These are phyloP conservation scores for Nibea albiflora DNA, from an alignment of 2,113 vertebrate genomes.

Conservation along the genomic window DNA sequence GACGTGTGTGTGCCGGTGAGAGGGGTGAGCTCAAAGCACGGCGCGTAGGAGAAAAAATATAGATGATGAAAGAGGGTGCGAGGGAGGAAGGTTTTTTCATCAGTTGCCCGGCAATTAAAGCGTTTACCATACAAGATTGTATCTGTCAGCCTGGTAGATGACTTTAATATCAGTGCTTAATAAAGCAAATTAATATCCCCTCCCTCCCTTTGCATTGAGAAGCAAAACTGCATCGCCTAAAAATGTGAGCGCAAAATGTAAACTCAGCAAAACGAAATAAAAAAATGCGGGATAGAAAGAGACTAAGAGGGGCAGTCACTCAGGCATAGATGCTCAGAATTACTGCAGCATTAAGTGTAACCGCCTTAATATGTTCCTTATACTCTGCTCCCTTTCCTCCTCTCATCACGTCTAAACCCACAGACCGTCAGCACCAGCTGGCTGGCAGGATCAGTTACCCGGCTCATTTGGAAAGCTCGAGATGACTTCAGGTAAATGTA, in stretches of 20 bases:
- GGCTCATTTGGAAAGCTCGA: constrained; percentile 45
- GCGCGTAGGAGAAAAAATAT: background rate
- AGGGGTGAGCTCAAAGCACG: constrained; percentile 9
- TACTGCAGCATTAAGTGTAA: constrained; percentile 29
- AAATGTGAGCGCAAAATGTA: background rate
- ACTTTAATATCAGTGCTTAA: background rate
- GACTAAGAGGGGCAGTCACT: constrained; percentile 1
- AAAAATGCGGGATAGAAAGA: constrained; percentile 1
- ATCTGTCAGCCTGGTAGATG: constrained; percentile 2
- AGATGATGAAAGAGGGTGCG: constrained; percentile 29
- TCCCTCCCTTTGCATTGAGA: background rate
- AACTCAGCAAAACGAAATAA: background rate
- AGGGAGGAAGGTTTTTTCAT: background rate
- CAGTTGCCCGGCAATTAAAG: constrained; percentile 20
- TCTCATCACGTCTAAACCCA: constrained; percentile 38
- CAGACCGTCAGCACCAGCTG: constrained; percentile 37
- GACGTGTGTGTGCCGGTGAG: constrained; percentile 26
- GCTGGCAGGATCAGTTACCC: constrained; percentile 41
- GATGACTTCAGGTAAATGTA: constrained; percentile 60
- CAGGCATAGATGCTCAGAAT: constrained; percentile 13
- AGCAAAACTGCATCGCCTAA: background rate
- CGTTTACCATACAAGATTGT: constrained; percentile 16
- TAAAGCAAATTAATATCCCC: background rate
- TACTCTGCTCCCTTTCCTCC: constrained; percentile 4
- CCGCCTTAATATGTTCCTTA: constrained; percentile 18